phyloP scores from a whole-genome alignment of 2,888 invertebrate species.

The Marronus borbonicus region DNA sequence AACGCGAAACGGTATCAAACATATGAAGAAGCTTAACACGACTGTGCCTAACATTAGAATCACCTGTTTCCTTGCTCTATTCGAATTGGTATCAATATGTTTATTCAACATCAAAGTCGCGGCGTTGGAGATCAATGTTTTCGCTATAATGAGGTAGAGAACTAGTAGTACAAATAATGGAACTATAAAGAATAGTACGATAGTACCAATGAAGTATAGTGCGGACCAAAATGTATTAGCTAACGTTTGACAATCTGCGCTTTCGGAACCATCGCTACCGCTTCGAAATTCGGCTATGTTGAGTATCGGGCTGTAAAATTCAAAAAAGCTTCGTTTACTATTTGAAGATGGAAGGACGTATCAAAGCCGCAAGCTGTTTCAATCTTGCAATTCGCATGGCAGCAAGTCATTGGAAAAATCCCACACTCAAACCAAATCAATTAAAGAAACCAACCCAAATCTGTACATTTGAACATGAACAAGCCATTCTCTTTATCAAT shows the following conservation, averaged over 20 bases:
- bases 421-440: constrained; percentile 44
- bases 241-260: constrained; percentile 85
- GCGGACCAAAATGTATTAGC: constrained; percentile 84
- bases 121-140: constrained; percentile 82
- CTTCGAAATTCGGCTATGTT: constrained; percentile 81
- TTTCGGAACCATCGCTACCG: constrained; percentile 76
- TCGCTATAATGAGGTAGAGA: constrained; percentile 88
- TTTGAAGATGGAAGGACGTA: constrained; percentile 62
- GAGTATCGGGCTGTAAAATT: constrained; percentile 84
- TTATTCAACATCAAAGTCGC: constrained; percentile 81
- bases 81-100: constrained; percentile 80
- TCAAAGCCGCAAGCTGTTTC: constrained; percentile 53
- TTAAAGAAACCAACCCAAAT: constrained; percentile 50
- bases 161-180: constrained; percentile 86
- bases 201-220: constrained; percentile 85
- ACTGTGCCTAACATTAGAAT: constrained; percentile 91
- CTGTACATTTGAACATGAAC: not conserved
- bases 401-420: constrained; percentile 40
- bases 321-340: constrained; percentile 60
- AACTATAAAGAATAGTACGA: constrained; percentile 84
- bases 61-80: constrained; percentile 85
- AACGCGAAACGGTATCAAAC: constrained; percentile 88
- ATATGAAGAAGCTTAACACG: constrained; percentile 89
- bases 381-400: constrained; percentile 33
- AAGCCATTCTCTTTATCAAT: constrained; percentile 23